Conservation (phyloP, 2,888 invertebrate species). For the Drosophila pegasa region DNA sequence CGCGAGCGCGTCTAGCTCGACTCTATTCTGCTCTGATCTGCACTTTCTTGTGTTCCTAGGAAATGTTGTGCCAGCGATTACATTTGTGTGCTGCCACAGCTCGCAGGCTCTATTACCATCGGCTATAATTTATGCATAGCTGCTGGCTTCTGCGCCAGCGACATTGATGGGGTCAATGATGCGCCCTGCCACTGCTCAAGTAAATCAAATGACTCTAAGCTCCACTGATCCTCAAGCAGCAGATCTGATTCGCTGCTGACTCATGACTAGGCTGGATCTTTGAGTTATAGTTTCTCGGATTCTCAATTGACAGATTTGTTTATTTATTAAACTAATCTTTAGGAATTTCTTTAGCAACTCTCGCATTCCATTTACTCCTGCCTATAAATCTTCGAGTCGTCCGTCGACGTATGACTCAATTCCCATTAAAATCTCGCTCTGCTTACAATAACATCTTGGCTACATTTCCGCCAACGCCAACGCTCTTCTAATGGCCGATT, state of each 20-base stretch:
- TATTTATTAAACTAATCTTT: not conserved
- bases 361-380: not conserved
- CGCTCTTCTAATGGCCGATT: conserved; percentile 59
- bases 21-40: conserved; percentile 7
- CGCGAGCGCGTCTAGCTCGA: conserved; percentile 55
- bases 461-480: conserved; percentile 42
- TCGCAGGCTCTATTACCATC: conserved; percentile 59
- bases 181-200: conserved; percentile 44
- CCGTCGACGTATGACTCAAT: conserved; percentile 44
- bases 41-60: conserved; percentile 48
- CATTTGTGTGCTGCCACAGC: conserved; percentile 38
- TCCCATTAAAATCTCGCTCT: conserved; percentile 28
- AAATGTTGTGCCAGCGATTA: conserved; percentile 62
- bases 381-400: conserved; percentile 32
- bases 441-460: conserved; percentile 40
- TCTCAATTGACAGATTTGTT: not conserved
- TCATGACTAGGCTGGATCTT: not conserved
- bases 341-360: not conserved
- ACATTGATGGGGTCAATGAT: conserved; percentile 56
- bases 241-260: not conserved
- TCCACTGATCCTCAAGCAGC: conserved; percentile 12
- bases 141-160: conserved; percentile 43
- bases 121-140: conserved; percentile 70
- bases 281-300: not conserved
- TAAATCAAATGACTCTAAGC: conserved; percentile 27